phyloP scores from a whole-genome alignment of 2,797 vertebrate genomes.

The Kryptopterus vitreolus region DNA sequence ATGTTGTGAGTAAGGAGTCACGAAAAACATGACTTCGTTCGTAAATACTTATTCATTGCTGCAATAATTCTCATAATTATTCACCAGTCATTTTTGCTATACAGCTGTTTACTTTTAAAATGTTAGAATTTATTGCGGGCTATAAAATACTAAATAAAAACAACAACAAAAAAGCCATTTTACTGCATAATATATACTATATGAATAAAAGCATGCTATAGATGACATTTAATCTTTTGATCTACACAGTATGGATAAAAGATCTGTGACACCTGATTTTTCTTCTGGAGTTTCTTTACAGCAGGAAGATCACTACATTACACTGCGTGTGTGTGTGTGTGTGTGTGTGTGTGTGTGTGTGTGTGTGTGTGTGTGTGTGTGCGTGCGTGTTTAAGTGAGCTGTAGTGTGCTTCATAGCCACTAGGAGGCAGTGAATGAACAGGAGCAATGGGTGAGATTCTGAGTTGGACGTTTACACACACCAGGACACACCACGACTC shows the following conservation, averaged over 20 bases:
- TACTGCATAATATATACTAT: background rate
- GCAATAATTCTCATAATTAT: background rate
- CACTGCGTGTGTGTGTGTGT: background rate
- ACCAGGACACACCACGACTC: no score
- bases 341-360: background rate
- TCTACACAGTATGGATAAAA: no score
- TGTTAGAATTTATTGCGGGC: background rate
- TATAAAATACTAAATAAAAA: background rate
- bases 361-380: background rate
- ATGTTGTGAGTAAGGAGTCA: no score
- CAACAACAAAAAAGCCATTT: background rate
- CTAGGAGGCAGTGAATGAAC: conserved; percentile 29
- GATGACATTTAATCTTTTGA: no score
- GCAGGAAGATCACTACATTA: background rate
- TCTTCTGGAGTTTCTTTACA: no score
- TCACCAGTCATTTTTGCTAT: background rate
- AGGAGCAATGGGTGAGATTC: background rate
- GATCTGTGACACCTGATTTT: no score
- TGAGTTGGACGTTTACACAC: background rate
- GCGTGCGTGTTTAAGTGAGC: background rate
- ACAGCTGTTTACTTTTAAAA: no score
- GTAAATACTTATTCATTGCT: no score
- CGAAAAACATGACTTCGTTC: no score
- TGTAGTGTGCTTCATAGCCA: background rate
- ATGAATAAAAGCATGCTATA: background rate